Evolutionary conservation across 2,797 vertebrate species (phyloP).

Genomic region (Erethizon dorsatum): DNA sequence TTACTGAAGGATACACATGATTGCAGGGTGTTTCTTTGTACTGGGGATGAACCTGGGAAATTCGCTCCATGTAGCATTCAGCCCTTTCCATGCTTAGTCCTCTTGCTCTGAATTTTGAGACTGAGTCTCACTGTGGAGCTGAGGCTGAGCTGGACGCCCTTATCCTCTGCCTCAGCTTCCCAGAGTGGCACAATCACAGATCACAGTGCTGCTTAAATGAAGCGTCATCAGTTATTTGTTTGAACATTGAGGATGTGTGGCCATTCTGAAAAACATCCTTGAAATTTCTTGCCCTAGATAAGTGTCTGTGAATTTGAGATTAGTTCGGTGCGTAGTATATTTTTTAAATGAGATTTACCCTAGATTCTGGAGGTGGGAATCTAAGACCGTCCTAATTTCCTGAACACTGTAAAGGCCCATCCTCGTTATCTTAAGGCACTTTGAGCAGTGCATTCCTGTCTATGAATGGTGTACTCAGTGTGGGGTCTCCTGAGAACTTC

Average conservation of each 20-base stretch:
- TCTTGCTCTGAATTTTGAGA: neutral
- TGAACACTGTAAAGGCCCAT: neutral
- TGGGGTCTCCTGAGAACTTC: neutral
- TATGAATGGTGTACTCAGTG: neutral
- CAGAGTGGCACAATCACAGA: neutral
- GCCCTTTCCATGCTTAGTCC: neutral
- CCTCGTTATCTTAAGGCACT: too few relatives aligned
- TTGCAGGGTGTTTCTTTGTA: neutral
- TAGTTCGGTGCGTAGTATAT: neutral
- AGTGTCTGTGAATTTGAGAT: neutral
- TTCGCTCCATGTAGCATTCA: neutral
- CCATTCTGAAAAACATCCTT: neutral
- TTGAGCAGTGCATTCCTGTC: neutral
- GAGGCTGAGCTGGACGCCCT: neutral
- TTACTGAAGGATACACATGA: neutral
- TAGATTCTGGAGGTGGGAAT: neutral
- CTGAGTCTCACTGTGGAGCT: neutral
- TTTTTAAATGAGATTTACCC: neutral
- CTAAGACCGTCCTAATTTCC: neutral
- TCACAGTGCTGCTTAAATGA: neutral
- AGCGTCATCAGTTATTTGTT: neutral
- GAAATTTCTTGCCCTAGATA: neutral
- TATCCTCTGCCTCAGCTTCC: neutral
- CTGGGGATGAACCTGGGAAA: neutral
- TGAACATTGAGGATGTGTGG: neutral